A percentile compares a stretch with the other conserved stretches of the same genome.
phyloP scores from a whole-genome alignment of 2,113 vertebrate genomes.

The Serinus canaria region DNA sequence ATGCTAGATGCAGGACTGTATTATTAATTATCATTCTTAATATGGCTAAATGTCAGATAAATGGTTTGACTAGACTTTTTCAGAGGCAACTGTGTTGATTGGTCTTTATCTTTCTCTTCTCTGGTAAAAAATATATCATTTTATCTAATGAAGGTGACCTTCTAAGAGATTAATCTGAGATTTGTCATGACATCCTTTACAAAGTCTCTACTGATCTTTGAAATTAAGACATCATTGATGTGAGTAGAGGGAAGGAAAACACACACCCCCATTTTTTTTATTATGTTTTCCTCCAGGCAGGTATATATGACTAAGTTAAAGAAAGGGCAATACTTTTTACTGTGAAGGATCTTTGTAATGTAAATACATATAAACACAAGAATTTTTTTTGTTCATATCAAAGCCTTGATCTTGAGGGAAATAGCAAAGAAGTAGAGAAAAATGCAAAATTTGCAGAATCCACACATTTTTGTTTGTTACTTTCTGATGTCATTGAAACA shows the following conservation, averaged over 20 bases:
- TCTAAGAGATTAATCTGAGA: background rate
- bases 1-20: background rate
- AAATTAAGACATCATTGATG: background rate
- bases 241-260: background rate
- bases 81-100: background rate
- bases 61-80: background rate
- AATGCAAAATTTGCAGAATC: background rate
- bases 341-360: background rate
- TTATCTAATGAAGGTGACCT: background rate
- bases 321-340: background rate
- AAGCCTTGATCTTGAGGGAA: background rate
- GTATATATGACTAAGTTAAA: background rate
- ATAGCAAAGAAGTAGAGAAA: background rate
- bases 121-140: background rate
- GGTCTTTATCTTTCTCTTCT: background rate
- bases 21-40: background rate
- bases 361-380: background rate
- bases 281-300: background rate
- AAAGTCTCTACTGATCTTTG: background rate
- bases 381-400: background rate
- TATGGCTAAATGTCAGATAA: background rate
- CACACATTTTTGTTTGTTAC: background rate
- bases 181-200: background rate
- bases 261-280: rapidly evolving
- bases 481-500: background rate